Evolutionary conservation across 2,113 vertebrate species (phyloP).

Genomic region (Etheostoma spectabile): DNA sequence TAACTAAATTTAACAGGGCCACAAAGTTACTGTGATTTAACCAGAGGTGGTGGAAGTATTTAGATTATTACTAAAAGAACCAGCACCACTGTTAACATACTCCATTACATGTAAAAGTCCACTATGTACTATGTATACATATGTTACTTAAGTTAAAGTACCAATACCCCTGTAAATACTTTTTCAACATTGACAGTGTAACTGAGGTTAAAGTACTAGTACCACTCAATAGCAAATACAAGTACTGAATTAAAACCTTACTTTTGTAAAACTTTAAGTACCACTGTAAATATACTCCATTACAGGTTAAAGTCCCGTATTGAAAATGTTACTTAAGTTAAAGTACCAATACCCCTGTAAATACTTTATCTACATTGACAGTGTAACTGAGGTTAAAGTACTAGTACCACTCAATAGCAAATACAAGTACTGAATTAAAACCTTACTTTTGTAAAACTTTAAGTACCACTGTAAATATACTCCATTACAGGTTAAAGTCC

Average conservation of each 20-base stretch:
- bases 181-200: too few species aligned
- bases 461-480: neutral
- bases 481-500: neutral
- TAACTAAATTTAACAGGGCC: neutral
- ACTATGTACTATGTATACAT: too few species aligned
- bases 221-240: neutral
- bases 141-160: neutral
- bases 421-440: neutral
- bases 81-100: too few species aligned
- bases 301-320: neutral
- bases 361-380: too few species aligned
- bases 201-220: neutral
- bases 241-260: neutral
- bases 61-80: too few species aligned
- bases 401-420: neutral
- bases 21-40: neutral
- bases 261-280: neutral
- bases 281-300: neutral
- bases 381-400: neutral
- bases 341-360: neutral
- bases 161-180: neutral
- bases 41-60: too few species aligned
- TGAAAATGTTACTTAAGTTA: too few species aligned
- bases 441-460: neutral
- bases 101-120: too few species aligned